Percentiles rank a stretch among this genome's conserved stretches.
Evolutionary conservation across 2,888 invertebrate genomes (phyloP).

Genomic region (Drosophila paranaensis): DNA sequence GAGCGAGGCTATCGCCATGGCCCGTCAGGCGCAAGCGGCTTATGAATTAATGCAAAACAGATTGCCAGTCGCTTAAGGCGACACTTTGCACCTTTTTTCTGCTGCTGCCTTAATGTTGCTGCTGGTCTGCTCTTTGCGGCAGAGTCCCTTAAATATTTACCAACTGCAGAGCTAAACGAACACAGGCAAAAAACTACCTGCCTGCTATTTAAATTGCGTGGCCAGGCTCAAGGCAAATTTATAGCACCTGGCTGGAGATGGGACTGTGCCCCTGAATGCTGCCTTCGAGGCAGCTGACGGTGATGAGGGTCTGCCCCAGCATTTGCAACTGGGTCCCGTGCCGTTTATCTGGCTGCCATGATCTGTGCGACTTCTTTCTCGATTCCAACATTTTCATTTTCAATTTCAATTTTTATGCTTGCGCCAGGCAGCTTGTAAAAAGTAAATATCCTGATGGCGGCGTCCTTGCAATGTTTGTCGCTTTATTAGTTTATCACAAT

Average conservation of each 20-base stretch:
- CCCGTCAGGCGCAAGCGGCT: conserved; percentile 73
- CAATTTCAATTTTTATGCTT: conserved; percentile 75
- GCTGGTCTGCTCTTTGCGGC: conserved; percentile 15
- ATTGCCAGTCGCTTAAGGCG: conserved; percentile 73
- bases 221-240: conserved; percentile 51
- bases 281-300: conserved; percentile 49
- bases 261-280: conserved; percentile 18
- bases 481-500: conserved; percentile 78
- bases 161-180: conserved; percentile 51
- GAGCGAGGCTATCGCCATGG: conserved; percentile 21
- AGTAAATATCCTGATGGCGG: conserved; percentile 72
- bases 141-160: conserved; percentile 71
- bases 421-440: conserved; percentile 67
- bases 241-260: conserved; percentile 57
- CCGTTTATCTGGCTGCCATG: conserved; percentile 54
- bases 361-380: conserved; percentile 61
- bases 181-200: conserved; percentile 52
- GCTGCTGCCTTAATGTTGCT: not conserved
- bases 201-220: conserved; percentile 60
- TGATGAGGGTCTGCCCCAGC: conserved; percentile 63
- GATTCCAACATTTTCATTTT: conserved; percentile 72
- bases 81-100: conserved; percentile 72
- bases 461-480: conserved; percentile 70
- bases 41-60: conserved; percentile 81
- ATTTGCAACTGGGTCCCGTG: conserved; percentile 12